Evolutionary conservation across 2,113 vertebrate species (phyloP), one percentile per base, ranked within the genome.

Genomic region (Vanacampus margaritifer): DNA sequence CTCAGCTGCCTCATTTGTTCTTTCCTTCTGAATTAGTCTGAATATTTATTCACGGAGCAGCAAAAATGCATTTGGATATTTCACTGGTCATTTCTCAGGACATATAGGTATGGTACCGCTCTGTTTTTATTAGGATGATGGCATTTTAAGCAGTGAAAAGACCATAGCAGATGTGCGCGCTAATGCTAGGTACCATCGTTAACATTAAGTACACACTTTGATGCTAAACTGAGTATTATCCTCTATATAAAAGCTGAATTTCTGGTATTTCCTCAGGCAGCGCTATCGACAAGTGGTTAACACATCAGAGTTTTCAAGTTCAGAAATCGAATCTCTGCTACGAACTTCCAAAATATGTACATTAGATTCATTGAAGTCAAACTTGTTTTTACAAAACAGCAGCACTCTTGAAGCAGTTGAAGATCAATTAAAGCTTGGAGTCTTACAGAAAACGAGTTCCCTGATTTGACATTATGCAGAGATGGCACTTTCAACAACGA

Each of bases 11-110:
- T 43, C 13, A 16, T 24, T 21, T 12, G 3, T 72, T 65, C 48
- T 35, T 19, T 19, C 16, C 0, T 17, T 59, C 64, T 68, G 58
- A 64, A 59, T 64, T 64, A 50, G 10, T 46, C 12, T 61, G 32
- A 19, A 56, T 73, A 51, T 71, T 80, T 63, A 50, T 56, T 21
- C 0, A 45, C 67, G 58, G 41, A 62, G 16, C 39, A 62, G 39
- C 4, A 67, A 73, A 74, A 59, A 88, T 81, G 85, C 82, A 79
- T 75, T 79, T 81, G 88, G 72, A 87, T 86, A 80, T 84, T 81
- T 83, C 48, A 78, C 46, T 79, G 80, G 84, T 73, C 67, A 8
- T 73, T 45, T 81, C 71, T 76, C 24, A 8, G 59, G 75, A 89
- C 2, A 32, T 32, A 4, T 32, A 32, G 88, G 88, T 90, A 90